A percentile compares a stretch with the other conserved stretches of the same genome.
phyloP scores from a whole-genome alignment of 2,113 vertebrate species.

The Cnemophilus loriae region DNA sequence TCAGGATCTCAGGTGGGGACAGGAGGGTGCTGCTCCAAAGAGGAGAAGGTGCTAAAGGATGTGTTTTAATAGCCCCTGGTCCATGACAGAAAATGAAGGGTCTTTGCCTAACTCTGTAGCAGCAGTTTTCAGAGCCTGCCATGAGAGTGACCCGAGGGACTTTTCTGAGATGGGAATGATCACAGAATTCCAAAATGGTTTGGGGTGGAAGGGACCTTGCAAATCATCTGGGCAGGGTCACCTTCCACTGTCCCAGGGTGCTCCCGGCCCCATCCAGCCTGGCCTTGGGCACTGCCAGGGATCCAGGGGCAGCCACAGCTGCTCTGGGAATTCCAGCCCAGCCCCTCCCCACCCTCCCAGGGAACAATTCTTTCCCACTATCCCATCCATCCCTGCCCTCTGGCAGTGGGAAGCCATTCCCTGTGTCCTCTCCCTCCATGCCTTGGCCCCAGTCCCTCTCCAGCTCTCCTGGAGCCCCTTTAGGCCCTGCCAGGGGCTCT shows the following conservation, averaged over 20 bases:
- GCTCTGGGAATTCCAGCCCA: neutral
- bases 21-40: neutral
- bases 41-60: neutral
- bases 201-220: neutral
- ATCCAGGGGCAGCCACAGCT: neutral
- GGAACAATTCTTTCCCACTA: fast-evolving
- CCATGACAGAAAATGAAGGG: neutral
- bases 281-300: neutral
- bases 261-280: fast-evolving
- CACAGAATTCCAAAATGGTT: neutral
- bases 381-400: neutral
- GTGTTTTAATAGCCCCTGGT: neutral
- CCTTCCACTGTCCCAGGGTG: fast-evolving
- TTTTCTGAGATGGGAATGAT: neutral
- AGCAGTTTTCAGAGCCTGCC: neutral
- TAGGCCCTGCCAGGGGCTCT: neutral
- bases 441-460: neutral
- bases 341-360: fast-evolving
- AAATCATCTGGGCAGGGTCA: neutral
- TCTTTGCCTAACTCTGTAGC: neutral
- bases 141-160: fast-evolving
- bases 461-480: neutral
- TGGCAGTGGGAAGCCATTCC: neutral
- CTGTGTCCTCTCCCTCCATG: neutral
- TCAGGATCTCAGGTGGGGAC: neutral